Percentiles rank a stretch among this genome's conserved stretches.
These are phyloP conservation scores for Andrena fulva DNA, from an alignment of 2,888 invertebrate species.

Conservation along the genomic window DNA sequence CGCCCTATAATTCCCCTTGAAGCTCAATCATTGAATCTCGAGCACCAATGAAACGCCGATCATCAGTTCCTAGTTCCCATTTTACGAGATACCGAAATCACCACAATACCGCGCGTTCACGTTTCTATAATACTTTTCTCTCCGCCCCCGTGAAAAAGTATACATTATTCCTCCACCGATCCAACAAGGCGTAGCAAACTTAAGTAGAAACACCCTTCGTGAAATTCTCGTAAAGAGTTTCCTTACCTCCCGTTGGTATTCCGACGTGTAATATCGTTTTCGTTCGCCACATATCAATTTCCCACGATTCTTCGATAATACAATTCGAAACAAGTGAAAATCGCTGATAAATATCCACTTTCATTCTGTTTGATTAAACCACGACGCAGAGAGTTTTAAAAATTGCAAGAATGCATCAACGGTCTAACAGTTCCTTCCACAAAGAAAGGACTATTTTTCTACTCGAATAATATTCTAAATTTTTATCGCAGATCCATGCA, in stretches of 20 bases:
- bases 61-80: background rate
- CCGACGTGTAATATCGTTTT: slow-evolving; percentile 1
- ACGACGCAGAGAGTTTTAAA: too few species aligned
- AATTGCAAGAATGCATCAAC: too few species aligned
- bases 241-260: slow-evolving; percentile 13
- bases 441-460: too few species aligned
- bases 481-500: too few species aligned
- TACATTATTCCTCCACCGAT: slow-evolving; percentile 16
- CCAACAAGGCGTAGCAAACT: slow-evolving; percentile 7
- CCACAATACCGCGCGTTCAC: background rate
- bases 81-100: background rate
- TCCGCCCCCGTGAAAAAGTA: background rate
- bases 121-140: slow-evolving; percentile 12
- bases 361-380: too few species aligned
- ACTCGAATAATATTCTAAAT: too few species aligned
- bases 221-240: slow-evolving; percentile 31
- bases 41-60: background rate
- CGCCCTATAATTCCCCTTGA: background rate
- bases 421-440: too few species aligned
- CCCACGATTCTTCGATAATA: background rate
- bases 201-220: slow-evolving; percentile 6
- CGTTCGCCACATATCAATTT: background rate
- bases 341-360: background rate
- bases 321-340: background rate
- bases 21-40: background rate